These are phyloP conservation scores for Metridium senile DNA, from an alignment of 92 coral and sea anemone species.

Conservation along the genomic window DNA sequence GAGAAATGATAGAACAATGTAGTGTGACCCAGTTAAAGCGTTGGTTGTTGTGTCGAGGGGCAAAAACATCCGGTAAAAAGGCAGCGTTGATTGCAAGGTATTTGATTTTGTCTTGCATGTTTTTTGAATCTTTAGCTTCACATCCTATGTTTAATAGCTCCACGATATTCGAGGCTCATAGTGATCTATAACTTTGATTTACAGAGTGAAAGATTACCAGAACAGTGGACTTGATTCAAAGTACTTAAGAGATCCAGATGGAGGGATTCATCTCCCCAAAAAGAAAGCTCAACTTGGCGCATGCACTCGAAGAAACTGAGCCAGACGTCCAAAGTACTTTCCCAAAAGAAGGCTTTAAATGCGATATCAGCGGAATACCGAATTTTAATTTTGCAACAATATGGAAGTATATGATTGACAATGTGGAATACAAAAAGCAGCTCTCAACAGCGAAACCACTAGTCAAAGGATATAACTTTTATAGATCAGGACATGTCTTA, in stretches of 20 bases:
- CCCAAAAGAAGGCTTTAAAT: constrained; percentile 52
- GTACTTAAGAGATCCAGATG: constrained; percentile 65
- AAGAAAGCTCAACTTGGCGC: constrained; percentile 61
- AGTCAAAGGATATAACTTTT: constrained; percentile 65
- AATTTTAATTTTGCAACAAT: constrained; percentile 43
- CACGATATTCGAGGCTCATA: too few species aligned
- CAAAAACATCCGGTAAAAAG: too few species aligned
- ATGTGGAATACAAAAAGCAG: constrained; percentile 51
- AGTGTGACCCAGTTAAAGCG: too few species aligned
- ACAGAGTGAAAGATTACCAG: constrained; percentile 55
- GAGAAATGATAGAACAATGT: too few species aligned
- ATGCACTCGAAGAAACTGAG: constrained; percentile 44
- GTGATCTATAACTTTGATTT: too few species aligned
- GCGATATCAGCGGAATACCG: constrained; percentile 38
- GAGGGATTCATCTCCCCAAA: constrained; percentile 39
- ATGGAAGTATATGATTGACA: constrained; percentile 62
- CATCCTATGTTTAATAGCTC: too few species aligned
- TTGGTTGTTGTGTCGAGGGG: too few species aligned
- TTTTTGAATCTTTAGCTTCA: too few species aligned
- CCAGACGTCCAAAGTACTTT: constrained; percentile 35
- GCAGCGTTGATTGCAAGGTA: too few species aligned
- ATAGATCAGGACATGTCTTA: constrained; percentile 50
- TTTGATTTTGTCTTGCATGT: too few species aligned
- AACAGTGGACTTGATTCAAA: constrained; percentile 49
- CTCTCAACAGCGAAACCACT: constrained; percentile 60